These are phyloP conservation scores for Hedya salicella DNA, from an alignment of 2,888 invertebrate species.

Conservation along the genomic window DNA sequence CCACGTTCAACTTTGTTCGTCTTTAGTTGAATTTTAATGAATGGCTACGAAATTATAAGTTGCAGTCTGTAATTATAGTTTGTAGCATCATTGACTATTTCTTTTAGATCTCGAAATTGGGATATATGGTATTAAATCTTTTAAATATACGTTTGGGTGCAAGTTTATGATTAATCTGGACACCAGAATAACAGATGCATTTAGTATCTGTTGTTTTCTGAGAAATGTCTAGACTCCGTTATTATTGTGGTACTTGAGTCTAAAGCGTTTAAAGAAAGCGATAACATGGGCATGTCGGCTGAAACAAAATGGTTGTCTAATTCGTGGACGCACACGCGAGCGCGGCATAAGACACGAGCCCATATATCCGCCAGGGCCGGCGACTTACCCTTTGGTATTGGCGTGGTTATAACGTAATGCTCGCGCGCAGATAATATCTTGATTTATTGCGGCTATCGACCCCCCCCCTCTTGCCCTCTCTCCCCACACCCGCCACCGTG, in stretches of 20 bases:
- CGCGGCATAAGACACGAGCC: conserved; percentile 33
- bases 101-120: conserved; percentile 69
- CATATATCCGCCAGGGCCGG: conserved; percentile 57
- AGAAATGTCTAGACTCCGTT: not conserved
- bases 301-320: conserved; percentile 43
- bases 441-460: conserved; percentile 79
- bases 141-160: conserved; percentile 40
- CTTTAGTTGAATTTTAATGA: conserved; percentile 83
- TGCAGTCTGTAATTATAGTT: conserved; percentile 75
- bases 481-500: conserved; percentile 37
- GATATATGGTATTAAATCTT: conserved; percentile 60
- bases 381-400: conserved; percentile 74
- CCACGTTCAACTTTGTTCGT: conserved; percentile 71
- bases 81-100: conserved; percentile 75
- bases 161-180: conserved; percentile 41
- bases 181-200: conserved; percentile 34
- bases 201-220: conserved; percentile 3
- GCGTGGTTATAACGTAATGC: conserved; percentile 65
- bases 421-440: conserved; percentile 78
- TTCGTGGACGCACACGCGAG: conserved; percentile 46
- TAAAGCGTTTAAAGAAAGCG: not conserved
- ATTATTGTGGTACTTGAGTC: not conserved
- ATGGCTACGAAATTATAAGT: conserved; percentile 79
- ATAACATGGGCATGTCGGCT: not conserved
- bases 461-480: conserved; percentile 48